These are phyloP conservation scores for Macrochelys suwanniensis DNA, from an alignment of 2,797 vertebrate genomes.

Conservation along the genomic window DNA sequence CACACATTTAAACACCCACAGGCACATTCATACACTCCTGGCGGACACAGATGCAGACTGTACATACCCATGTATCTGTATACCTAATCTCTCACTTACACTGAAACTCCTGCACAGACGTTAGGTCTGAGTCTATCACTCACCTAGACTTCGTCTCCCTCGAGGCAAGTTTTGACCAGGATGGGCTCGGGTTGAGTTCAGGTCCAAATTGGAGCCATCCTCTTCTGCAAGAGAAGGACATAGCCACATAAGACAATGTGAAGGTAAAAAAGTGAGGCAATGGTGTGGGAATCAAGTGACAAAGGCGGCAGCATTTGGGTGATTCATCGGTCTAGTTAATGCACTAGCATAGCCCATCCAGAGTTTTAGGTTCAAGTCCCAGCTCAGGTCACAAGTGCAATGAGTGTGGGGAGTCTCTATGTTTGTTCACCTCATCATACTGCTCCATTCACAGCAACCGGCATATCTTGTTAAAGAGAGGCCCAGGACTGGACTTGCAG, in stretches of 20 bases:
- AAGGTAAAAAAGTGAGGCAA: not conserved
- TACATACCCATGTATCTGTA: not conserved
- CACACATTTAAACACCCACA: not conserved
- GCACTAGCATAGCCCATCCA: rapidly evolving
- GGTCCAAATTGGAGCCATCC: conserved; percentile 61
- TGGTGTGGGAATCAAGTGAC: not conserved
- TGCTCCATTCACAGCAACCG: not conserved
- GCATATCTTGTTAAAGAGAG: not conserved
- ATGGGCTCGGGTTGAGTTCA: conserved; percentile 71
- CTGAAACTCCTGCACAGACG: not conserved
- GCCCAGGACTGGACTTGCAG: not conserved
- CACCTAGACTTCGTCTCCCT: conserved; percentile 83
- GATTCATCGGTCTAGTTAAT: rapidly evolving
- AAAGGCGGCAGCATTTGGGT: not conserved
- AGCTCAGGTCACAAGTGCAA: not conserved
- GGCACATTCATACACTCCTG: not conserved
- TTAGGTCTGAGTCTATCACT: conserved; percentile 19
- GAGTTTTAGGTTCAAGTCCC: not conserved
- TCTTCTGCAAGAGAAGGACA: conserved; percentile 74
- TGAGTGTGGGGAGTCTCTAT: rapidly evolving
- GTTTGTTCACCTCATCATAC: conserved; percentile 10
- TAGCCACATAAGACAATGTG: not conserved
- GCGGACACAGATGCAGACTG: not conserved
- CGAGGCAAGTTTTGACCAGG: conserved; percentile 69
- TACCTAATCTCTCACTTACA: not conserved